Evolutionary conservation across 2,888 invertebrate species (phyloP), one percentile per base, ranked within the genome.

Genomic region (Drosophila picticornis): DNA sequence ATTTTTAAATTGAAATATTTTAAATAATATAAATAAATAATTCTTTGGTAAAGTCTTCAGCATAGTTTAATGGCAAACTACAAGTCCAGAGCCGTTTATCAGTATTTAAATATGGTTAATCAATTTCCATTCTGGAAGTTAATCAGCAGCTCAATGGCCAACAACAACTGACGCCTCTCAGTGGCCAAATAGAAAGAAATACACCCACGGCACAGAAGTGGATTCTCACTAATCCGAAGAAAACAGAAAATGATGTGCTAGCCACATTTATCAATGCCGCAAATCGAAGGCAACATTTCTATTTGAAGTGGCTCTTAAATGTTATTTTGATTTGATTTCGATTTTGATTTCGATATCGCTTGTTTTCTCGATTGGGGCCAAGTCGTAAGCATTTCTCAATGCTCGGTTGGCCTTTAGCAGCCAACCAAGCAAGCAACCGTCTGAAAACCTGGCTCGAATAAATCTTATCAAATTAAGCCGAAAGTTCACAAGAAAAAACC

Each of bases 401-500:
- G 75, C 62, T 67, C 71, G 70, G 64, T 74, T 80, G 86, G 83
- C 85, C 86, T 84, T 88, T 84, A 77, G 59, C 58, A 62, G 13
- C 13, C n/a, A 38, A 55, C 22, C 16, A 52, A 34, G 1, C 53
- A 50, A n/a, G 4, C 50, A 25, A 46, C 46, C 51, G 36, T 56
- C 57, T 60, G 56, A 72, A 66, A 77, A 68, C 90, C 77, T 87
- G 72, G 82, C 65, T 84, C 80, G 87, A 86, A 90, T 86, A 86
- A 90, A 90, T 86, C 90, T 86, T 86, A 90, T 86, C 90, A 90
- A 86, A 90, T 86, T 90, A 90, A 90, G 88, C 72, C 81, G 72
- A 77, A 84, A 84, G 82, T 72, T 58, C 58, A 71, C 68, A 76
- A 52, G 25, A 55, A 55, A 62, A 70, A 73, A 68, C 16, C 76